A percentile compares a stretch with the other conserved stretches of the same genome.
Evolutionary conservation across 2,113 vertebrate genomes (phyloP).

Genomic region (Pithys albifrons): DNA sequence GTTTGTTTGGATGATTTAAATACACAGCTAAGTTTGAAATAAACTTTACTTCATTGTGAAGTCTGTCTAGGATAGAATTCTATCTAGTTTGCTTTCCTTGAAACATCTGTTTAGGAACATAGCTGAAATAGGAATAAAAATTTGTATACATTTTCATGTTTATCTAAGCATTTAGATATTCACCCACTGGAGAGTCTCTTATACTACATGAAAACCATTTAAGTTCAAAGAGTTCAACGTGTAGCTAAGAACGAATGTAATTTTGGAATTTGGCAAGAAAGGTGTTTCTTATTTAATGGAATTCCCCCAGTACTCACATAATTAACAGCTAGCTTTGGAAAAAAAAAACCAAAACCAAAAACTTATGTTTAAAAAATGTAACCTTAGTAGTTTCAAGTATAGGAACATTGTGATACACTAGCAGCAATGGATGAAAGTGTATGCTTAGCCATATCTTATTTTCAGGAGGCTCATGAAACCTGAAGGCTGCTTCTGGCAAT

Average conservation of each 20-base stretch:
- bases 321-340: neutral
- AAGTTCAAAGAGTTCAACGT: neutral
- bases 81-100: neutral
- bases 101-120: neutral
- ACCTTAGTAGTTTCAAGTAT: neutral
- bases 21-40: neutral
- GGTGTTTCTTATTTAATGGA: neutral
- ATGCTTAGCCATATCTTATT: conserved; percentile 5
- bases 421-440: neutral
- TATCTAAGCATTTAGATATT: neutral
- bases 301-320: neutral
- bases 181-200: neutral
- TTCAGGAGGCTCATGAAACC: conserved; percentile 44
- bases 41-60: neutral
- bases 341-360: neutral
- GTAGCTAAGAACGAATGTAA: neutral
- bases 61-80: neutral
- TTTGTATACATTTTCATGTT: neutral
- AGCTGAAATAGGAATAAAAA: neutral
- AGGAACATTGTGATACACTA: neutral
- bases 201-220: neutral
- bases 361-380: neutral
- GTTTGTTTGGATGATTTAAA: neutral
- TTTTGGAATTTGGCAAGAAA: neutral
- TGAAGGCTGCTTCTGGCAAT: conserved; percentile 40